Base-by-base conservation (phyloP, 2,113 vertebrate genomes). In the Trematocara macrostoma region DNA sequence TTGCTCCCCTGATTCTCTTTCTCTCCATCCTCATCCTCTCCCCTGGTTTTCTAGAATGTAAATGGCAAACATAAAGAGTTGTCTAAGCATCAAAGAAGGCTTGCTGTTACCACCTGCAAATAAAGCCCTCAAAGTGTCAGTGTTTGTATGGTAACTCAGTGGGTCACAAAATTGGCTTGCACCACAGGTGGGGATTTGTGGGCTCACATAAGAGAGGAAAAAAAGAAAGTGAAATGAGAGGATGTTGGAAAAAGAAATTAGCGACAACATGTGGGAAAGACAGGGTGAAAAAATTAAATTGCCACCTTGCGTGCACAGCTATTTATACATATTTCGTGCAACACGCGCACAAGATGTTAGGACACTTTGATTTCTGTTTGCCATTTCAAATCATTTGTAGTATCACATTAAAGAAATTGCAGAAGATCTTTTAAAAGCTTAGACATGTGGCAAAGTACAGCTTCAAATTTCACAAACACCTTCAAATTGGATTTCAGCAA, bases 81-180 rank as follows among this genome's bases (percentile, higher is more conserved):
- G 81, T 89, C 91, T 53, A n/a, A 78, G 52, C 85, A 87, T 93
- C 83, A 93, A 93, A 95, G 89, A 89, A 83, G 59, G 15, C 93
- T 82, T 42, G 83, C 88, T 92, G 92, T 61, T 92, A 84, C 53
- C 76, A 78, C 80, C 78, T 45, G 76, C 83, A 87, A 90, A 87
- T 86, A 84, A 91, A 93, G 79, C 61, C 80, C 76, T 87, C 74
- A 78, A 82, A 20, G 53, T 88, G 90, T 85, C 90, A 85, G 59
- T 90, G 89, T 92, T 93, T 92, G 90, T n/a, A 79, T 87, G 83
- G 84, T 61, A 79, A 79, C 90, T 90, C 89, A 83, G 83, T 47
- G 83, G 86, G 88, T 79, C 78, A 81, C 83, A 93, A 88, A 93
- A 93, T 31, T 83, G 59, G 61, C 91, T 86, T 29, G 57, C 89